Evolutionary conservation across 2,797 vertebrate genomes (phyloP), one percentile per base, ranked within the genome.

Genomic region (Tragopan temminckii): DNA sequence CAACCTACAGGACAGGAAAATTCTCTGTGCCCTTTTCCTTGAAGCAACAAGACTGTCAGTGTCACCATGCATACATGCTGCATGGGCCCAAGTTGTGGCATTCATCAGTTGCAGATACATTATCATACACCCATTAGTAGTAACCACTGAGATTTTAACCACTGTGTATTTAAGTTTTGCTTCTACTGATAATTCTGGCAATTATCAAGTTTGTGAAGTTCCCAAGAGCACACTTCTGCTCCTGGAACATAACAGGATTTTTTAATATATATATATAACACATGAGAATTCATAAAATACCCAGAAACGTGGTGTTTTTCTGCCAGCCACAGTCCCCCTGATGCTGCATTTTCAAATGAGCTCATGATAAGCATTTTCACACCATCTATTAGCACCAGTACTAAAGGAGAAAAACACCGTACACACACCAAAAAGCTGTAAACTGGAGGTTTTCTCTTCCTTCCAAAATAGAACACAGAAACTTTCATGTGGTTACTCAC

Each of bases 381-480:
- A 77, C 90, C 58, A 78, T 53, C 42, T 27, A 67, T 21, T 52
- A 70, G 24, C 27, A 87, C 38, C 48, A 61, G 14, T 33, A 55
- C 27, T n/a, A 89, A 66, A 62, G 27, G 85, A 85, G 38, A 55
- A 81, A 94, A 64, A 58, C 27, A 80, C 17, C 19, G 27, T 45
- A 72, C 29, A 27, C 27, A 69, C 29, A 62, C 43, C 57, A 70
- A 66, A 88, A 92, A 15, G 57, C 53, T 69, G 46, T 63, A 94
- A 53, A 69, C 5, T 40, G 68, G 75, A 70, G 80, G 11, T 58
- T 64, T 70, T 85, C 87, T 83, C 59, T n/a, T 63, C 59, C 53
- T 75, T 72, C 93, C 61, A 68, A 46, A 95, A 87, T 85, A 92
- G 89, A 88, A 35, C 13, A n/a, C 1, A 70, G 68, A 77, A 72